Conservation (phyloP, 2,113 vertebrate species). For the Ammospiza nelsoni region DNA sequence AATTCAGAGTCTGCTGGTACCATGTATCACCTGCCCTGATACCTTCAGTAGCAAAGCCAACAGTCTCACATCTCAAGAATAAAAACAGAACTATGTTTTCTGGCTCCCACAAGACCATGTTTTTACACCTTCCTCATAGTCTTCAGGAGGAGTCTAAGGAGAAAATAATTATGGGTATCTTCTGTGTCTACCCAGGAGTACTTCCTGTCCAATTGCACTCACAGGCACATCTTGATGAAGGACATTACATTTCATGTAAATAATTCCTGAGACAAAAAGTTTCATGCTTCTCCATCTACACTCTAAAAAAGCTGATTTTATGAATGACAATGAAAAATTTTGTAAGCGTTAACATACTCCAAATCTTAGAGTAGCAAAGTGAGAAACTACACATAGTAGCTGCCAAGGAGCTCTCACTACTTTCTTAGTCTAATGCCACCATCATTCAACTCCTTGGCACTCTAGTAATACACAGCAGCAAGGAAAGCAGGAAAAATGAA, state of each 20-base stretch:
- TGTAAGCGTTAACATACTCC: not conserved
- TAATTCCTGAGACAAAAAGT: not conserved
- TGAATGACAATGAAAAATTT: not conserved
- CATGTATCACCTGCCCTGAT: not conserved
- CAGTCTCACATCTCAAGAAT: not conserved
- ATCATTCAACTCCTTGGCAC: not conserved
- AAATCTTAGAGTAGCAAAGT: not conserved
- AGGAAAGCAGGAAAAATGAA: not conserved
- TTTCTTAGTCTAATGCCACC: not conserved
- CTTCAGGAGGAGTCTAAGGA: not conserved
- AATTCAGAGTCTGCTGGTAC: not conserved
- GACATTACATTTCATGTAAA: not conserved
- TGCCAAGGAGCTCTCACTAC: not conserved
- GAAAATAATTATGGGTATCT: not conserved
- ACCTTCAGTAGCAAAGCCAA: not conserved
- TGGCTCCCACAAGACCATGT: not conserved
- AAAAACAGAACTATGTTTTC: not conserved
- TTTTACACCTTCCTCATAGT: not conserved
- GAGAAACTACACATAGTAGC: not conserved
- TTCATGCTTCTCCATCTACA: not conserved
- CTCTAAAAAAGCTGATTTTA: not conserved
- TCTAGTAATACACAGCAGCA: not conserved
- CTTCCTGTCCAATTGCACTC: not conserved
- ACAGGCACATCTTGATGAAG: not conserved
- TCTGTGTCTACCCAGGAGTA: not conserved